Evolutionary conservation across 2,888 invertebrate genomes (phyloP).

Genomic region (Stenotaenia linearis): DNA sequence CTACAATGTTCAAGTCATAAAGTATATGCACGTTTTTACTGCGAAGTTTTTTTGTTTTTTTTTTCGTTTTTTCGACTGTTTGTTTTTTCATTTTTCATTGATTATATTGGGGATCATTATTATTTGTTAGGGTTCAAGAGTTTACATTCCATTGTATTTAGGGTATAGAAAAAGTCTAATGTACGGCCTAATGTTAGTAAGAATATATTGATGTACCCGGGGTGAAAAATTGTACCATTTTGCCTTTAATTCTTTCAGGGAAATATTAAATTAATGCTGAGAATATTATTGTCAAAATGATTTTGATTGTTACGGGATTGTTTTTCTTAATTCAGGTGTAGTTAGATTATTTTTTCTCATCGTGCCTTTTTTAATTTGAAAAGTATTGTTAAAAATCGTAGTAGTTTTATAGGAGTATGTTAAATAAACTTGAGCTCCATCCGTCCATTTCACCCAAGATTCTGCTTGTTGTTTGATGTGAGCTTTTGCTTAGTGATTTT

Average conservation of each 20-base stretch:
- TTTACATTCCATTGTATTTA: constrained; percentile 21
- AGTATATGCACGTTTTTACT: not conserved
- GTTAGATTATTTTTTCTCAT: not conserved
- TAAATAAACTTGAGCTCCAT: constrained; percentile 7
- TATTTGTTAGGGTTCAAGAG: constrained; percentile 14
- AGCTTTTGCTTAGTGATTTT: not conserved
- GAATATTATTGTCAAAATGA: not conserved
- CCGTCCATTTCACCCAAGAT: constrained; percentile 11
- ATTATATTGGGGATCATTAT: not conserved
- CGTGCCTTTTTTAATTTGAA: not conserved
- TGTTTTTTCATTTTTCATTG: not conserved
- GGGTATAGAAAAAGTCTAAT: constrained; percentile 10
- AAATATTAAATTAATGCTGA: not conserved
- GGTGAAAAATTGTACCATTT: not conserved
- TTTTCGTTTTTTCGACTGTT: too few species aligned
- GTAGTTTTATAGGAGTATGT: not conserved
- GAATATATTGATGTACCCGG: not conserved
- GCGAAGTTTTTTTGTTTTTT: not conserved
- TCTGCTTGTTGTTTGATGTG: constrained; percentile 14
- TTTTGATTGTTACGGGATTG: not conserved
- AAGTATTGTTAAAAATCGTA: not conserved
- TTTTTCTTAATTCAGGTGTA: not conserved
- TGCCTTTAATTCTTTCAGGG: constrained; percentile 17
- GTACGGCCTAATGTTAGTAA: not conserved
- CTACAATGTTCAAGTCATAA: not conserved